Conservation (phyloP, 2,113 vertebrate species). For the Leptosomus discolor region DNA sequence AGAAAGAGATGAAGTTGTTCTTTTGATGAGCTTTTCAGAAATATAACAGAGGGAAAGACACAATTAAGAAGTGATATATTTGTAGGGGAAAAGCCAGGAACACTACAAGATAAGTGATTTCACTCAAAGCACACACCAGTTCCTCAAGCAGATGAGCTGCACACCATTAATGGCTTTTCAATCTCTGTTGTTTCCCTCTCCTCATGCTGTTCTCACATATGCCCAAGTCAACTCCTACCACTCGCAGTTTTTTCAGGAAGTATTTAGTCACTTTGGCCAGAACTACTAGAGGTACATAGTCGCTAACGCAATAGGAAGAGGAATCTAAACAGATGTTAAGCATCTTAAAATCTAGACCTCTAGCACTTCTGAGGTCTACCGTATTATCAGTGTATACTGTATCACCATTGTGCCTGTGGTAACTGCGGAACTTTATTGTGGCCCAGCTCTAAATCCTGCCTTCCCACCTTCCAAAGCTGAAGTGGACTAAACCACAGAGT, state of each 20-base stretch:
- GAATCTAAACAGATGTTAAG: not conserved
- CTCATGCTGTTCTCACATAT: not conserved
- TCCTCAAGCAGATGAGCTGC: not conserved
- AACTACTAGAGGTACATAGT: not conserved
- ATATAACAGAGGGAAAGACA: not conserved
- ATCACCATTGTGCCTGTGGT: not conserved
- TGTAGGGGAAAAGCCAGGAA: not conserved
- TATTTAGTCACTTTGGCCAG: not conserved
- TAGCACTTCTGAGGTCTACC: not conserved
- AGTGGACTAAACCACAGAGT: not conserved
- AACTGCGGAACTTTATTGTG: not conserved
- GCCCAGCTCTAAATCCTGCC: not conserved
- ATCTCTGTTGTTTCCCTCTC: not conserved
- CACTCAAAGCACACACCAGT: not conserved
- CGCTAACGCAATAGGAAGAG: not conserved
- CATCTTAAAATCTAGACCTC: not conserved
- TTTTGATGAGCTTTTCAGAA: slow-evolving; percentile 11
- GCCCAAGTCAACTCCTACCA: not conserved
- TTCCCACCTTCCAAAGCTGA: not conserved
- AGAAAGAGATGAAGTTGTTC: not conserved
- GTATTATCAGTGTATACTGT: not conserved
- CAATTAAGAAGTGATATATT: not conserved
- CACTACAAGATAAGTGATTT: not conserved
- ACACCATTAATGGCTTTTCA: not conserved
- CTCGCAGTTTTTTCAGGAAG: not conserved